phyloP scores from a whole-genome alignment of 1,140 invertebrate species.

The Brachystomella parvula region DNA sequence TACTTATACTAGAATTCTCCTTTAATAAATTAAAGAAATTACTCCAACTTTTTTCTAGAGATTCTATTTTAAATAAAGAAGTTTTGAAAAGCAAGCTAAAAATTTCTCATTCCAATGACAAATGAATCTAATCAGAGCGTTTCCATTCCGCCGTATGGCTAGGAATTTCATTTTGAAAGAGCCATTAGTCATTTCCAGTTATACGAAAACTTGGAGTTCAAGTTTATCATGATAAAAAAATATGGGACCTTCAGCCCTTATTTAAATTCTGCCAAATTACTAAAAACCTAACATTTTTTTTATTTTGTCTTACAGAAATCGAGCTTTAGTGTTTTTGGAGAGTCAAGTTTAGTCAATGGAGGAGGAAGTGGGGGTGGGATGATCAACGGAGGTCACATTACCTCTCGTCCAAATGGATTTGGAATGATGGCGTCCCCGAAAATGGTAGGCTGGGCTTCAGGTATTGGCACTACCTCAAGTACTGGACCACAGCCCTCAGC shows the following conservation, averaged over 20 bases:
- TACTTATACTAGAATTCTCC: no score
- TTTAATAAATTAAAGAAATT: no score
- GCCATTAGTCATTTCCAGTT: no score
- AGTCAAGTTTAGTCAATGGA: constrained; percentile 18
- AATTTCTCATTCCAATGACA: no score
- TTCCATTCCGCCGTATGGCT: no score
- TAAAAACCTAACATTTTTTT: background rate
- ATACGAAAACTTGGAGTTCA: no score
- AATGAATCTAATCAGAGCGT: no score
- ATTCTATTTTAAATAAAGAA: no score
- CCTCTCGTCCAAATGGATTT: constrained; percentile 33
- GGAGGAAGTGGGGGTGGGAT: constrained; percentile 8
- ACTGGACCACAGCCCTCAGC: constrained; percentile 12
- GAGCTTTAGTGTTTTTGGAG: constrained; percentile 28
- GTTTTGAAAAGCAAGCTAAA: no score
- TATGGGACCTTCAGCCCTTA: background rate
- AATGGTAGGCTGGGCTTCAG: constrained; percentile 31
- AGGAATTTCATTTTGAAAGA: no score
- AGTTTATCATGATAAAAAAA: no score
- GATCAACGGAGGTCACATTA: background rate
- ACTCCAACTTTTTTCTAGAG: no score
- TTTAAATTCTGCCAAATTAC: background rate
- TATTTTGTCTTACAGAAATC: constrained; percentile 30
- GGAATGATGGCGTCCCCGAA: constrained; percentile 33
- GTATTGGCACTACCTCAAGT: background rate